Conservation (phyloP, 2,113 vertebrate genomes). For the Scortum barcoo region DNA sequence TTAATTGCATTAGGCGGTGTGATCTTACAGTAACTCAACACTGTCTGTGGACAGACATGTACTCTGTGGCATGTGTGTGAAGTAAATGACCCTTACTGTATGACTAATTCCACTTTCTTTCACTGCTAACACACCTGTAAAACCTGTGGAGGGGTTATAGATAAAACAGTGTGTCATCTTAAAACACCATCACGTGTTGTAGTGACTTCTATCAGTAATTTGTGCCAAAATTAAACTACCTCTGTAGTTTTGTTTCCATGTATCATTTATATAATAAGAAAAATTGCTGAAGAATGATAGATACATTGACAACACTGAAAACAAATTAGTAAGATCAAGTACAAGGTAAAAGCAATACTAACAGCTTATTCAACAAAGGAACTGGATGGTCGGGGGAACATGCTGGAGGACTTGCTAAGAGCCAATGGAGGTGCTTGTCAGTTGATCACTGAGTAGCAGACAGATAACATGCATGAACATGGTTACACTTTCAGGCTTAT, state of each 20-base stretch:
- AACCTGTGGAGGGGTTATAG: background rate
- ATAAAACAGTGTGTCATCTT: background rate
- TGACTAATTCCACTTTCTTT: slow-evolving; percentile 29
- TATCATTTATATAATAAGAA: background rate
- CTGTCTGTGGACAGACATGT: slow-evolving; percentile 54
- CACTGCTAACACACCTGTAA: slow-evolving; percentile 20
- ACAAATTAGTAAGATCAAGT: background rate
- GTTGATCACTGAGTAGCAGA: slow-evolving; percentile 4
- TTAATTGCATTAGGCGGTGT: slow-evolving; percentile 64
- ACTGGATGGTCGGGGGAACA: slow-evolving; percentile 11
- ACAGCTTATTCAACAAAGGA: slow-evolving; percentile 18
- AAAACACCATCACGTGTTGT: background rate
- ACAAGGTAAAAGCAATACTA: background rate
- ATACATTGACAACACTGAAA: background rate
- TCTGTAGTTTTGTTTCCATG: background rate
- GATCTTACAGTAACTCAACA: slow-evolving; percentile 68
- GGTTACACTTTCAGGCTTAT: background rate
- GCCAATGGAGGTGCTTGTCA: background rate
- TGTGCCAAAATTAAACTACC: no score
- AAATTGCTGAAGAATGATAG: background rate
- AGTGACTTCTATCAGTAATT: no score
- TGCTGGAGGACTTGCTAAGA: slow-evolving; percentile 6
- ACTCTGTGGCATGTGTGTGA: slow-evolving; percentile 38
- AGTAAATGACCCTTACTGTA: slow-evolving; percentile 30
- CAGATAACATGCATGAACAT: background rate